Conservation (phyloP, 2,888 invertebrate species). For the Eledona agricola region DNA sequence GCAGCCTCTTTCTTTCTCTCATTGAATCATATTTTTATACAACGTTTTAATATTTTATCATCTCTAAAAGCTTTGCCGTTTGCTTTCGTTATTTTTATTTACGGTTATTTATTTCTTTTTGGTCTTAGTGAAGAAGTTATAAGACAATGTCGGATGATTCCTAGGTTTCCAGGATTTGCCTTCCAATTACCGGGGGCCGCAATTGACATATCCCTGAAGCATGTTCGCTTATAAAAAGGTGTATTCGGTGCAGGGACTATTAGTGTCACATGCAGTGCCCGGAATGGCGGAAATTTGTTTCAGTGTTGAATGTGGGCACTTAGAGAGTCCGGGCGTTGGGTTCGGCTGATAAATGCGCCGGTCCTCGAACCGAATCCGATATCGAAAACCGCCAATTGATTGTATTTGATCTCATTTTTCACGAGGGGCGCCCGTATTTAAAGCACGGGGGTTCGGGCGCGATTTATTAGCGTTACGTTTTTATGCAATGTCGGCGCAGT, state of each 20-base stretch:
- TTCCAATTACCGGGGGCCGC: no score
- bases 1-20: no score
- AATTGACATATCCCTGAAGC: no score
- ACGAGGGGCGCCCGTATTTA: slow-evolving; percentile 32
- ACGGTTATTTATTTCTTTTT: no score
- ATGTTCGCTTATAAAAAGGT: slow-evolving; percentile 50
- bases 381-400: slow-evolving; percentile 52
- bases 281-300: slow-evolving; percentile 54
- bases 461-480: slow-evolving; percentile 32
- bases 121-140: no score
- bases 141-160: no score
- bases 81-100: no score
- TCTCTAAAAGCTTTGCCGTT: no score
- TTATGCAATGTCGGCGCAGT: slow-evolving; percentile 28
- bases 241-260: slow-evolving; percentile 53
- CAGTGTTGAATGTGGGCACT: slow-evolving; percentile 46
- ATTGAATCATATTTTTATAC: no score
- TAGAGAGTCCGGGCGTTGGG: slow-evolving; percentile 25
- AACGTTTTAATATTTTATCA: no score
- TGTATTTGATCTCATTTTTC: slow-evolving; percentile 54
- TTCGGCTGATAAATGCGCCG: slow-evolving; percentile 36
- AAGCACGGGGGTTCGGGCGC: slow-evolving; percentile 19
- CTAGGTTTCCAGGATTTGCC: no score
- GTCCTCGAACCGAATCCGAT: slow-evolving; percentile 44
- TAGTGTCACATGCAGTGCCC: slow-evolving; percentile 54